A percentile compares a stretch with the other conserved stretches of the same genome.
Evolutionary conservation across 2,888 invertebrate species (phyloP).

Genomic region (Silvanus unidentatus): DNA sequence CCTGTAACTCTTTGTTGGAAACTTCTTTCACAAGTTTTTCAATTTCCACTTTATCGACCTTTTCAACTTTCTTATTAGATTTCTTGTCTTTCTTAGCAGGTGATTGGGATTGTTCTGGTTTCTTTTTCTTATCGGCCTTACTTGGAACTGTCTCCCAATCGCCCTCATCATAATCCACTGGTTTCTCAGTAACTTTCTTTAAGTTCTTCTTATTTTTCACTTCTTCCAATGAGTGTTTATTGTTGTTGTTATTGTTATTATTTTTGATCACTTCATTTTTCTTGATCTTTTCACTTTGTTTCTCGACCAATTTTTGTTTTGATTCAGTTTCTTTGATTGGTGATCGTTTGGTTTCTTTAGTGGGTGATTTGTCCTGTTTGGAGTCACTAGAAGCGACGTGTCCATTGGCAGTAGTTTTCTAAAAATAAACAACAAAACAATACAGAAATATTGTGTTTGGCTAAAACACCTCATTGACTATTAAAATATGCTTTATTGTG

Average conservation of each 20-base stretch:
- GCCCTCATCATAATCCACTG: slow-evolving; percentile 67
- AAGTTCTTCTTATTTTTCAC: slow-evolving; percentile 44
- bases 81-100: slow-evolving; percentile 43
- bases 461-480: neutral
- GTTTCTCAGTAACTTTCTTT: slow-evolving; percentile 59
- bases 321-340: slow-evolving; percentile 49
- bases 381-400: slow-evolving; percentile 52
- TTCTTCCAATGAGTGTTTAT: slow-evolving; percentile 37
- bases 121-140: slow-evolving; percentile 68
- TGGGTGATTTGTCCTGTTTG: slow-evolving; percentile 52
- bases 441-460: neutral
- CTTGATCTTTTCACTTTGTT: slow-evolving; percentile 47
- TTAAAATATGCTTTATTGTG: no score
- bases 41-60: slow-evolving; percentile 44
- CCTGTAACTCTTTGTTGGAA: slow-evolving; percentile 48
- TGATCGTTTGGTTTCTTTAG: slow-evolving; percentile 50
- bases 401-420: slow-evolving; percentile 61
- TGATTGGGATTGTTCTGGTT: slow-evolving; percentile 47
- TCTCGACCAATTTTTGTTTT: slow-evolving; percentile 31
- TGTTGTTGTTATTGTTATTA: slow-evolving; percentile 48
- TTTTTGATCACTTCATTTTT: slow-evolving; percentile 48
- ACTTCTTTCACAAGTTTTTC: slow-evolving; percentile 50
- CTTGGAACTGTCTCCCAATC: slow-evolving; percentile 69
- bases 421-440: slow-evolving; percentile 17
- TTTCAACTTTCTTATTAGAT: slow-evolving; percentile 36